Conservation (phyloP, 2,797 vertebrate species). For the Centropyge bicolor region DNA sequence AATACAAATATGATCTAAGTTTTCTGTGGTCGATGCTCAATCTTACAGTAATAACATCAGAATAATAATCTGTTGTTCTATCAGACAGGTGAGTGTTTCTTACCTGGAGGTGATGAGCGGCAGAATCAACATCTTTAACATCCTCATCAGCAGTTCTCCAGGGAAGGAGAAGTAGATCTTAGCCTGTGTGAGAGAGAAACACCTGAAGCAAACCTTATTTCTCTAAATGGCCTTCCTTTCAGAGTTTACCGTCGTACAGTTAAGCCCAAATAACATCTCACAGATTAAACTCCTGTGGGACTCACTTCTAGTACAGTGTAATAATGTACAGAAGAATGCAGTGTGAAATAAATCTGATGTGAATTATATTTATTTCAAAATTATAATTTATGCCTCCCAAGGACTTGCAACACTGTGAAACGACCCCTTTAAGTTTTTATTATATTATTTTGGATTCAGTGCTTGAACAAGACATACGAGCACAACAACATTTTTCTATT, state of each 20-base stretch:
- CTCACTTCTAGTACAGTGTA: no score
- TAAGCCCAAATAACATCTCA: neutral
- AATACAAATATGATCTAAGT: neutral
- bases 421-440: neutral
- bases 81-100: constrained; percentile 7
- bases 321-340: neutral
- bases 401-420: neutral
- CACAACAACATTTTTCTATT: neutral
- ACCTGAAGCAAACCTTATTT: neutral
- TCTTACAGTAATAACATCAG: neutral
- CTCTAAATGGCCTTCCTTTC: neutral
- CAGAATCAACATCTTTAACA: constrained; percentile 93
- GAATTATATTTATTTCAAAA: neutral
- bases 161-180: constrained; percentile 93
- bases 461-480: no score
- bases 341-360: neutral
- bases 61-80: neutral
- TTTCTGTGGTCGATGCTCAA: neutral
- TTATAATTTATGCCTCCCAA: neutral
- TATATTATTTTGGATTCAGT: neutral
- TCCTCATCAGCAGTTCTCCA: constrained; percentile 92
- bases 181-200: constrained; percentile 79
- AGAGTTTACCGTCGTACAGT: neutral
- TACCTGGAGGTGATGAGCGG: constrained; percentile 94
- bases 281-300: neutral